Percentiles rank a stretch among this genome's conserved stretches.
Conservation (phyloP, 2,888 invertebrate species). For the Limnephilus marmoratus region DNA sequence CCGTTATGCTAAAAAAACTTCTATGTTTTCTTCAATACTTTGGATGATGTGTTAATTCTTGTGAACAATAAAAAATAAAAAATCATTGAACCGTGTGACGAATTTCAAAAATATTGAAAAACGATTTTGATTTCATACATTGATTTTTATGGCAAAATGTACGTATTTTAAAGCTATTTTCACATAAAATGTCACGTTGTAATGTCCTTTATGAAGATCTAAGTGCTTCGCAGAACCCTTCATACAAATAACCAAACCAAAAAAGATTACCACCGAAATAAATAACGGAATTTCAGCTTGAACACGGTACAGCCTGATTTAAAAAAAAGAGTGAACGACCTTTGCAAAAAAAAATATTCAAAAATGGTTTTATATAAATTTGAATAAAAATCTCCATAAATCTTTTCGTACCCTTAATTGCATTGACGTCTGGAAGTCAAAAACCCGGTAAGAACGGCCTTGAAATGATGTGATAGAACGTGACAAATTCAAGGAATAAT, state of each 20-base stretch:
- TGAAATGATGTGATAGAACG: neutral
- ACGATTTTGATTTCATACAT: too few species aligned
- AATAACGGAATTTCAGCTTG: neutral
- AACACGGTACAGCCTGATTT: neutral
- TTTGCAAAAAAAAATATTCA: neutral
- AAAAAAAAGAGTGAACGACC: neutral
- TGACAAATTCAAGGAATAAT: neutral
- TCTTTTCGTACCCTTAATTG: slow-evolving; percentile 2
- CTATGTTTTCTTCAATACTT: too few species aligned
- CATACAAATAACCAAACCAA: neutral
- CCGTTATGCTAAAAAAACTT: too few species aligned
- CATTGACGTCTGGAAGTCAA: neutral
- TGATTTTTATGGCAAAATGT: too few species aligned
- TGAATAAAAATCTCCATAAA: slow-evolving; percentile 3
- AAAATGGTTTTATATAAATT: neutral
- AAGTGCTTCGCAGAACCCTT: neutral
- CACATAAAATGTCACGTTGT: neutral
- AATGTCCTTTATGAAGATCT: neutral
- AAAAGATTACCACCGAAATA: neutral
- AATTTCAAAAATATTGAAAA: too few species aligned
- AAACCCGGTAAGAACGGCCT: neutral
- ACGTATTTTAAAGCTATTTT: neutral
- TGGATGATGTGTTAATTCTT: too few species aligned
- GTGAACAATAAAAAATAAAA: too few species aligned
- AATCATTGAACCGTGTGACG: too few species aligned